A percentile compares a stretch with the other conserved stretches of the same genome.
Conservation (phyloP, 1,140 invertebrate genomes). For the Cydia strobilella region DNA sequence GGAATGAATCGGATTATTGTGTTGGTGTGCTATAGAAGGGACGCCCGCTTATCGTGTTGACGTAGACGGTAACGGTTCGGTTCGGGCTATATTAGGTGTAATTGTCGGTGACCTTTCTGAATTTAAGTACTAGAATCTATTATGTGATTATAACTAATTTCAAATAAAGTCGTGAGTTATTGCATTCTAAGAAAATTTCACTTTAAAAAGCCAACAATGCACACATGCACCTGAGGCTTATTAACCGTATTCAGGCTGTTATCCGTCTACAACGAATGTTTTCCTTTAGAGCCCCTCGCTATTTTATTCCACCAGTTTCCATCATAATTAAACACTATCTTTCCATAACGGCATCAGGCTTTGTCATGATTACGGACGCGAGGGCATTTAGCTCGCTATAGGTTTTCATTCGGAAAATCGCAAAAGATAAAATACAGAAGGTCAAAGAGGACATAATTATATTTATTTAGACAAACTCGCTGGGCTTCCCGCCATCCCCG, state of each 20-base stretch:
- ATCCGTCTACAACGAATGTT: not conserved
- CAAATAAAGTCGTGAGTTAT: no score
- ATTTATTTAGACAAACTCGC: not conserved
- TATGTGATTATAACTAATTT: no score
- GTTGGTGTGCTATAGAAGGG: not conserved
- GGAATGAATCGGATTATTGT: not conserved
- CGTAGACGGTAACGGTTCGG: not conserved
- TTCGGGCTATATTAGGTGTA: not conserved
- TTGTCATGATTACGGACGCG: conserved; percentile 10
- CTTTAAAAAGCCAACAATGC: no score
- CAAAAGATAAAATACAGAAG: not conserved
- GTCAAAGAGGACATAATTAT: not conserved
- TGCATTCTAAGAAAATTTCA: no score
- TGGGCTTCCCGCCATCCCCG: no score
- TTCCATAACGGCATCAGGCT: conserved; percentile 17
- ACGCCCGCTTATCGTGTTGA: not conserved
- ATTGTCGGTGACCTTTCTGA: not conserved
- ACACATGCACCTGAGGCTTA: no score
- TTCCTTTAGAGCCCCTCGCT: not conserved
- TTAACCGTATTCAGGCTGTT: no score
- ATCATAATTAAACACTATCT: conserved; percentile 12
- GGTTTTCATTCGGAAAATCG: conserved; percentile 18
- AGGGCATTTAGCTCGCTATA: conserved; percentile 36
- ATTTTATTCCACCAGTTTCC: not conserved
- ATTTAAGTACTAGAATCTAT: no score